Base-by-base conservation (phyloP, 2,888 invertebrate species). In the Scaptomyza reducta region DNA sequence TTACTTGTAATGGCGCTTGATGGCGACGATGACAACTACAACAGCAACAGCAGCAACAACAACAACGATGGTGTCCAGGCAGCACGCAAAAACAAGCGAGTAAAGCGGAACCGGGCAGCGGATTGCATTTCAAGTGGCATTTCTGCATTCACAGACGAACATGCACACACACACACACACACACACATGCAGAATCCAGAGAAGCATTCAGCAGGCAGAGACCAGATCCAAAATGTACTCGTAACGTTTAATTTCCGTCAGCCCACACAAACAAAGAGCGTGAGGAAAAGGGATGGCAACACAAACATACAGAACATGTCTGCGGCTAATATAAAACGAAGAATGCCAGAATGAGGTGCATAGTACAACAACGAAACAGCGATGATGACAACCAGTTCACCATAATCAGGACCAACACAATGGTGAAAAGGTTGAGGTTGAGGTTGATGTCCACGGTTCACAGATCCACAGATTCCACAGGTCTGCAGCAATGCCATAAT, bases 211-310 rank as follows among this genome's bases (percentile, higher is more conserved):
- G 22, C 22, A 22, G 22, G 38, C 70, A 46, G 53, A 18, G 33
- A 33, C 50, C 70, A 68, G 62, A 72, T 81, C 63, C 79, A 27
- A 59, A 71, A 86, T 88, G 88, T 70, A 55, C 72, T 83, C 83
- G 84, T 88, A 88, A 77, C 88, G 76, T 88, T 84, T 84, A 88
- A 84, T 84, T 88, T 84, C 88, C 88, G 84, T 75, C 70, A 77
- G 65, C 77, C 42, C 41, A 55, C 53, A 59, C 33, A 50, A 42
- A 47, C 51, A 51, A 16, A 38, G 53, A 9, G 27, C 10, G 41
- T n/a, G 14, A 11, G 18, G 13, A 13, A 31, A 9, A 16, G 35
- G 14, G 25, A 47, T 18, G 27, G 38, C 6, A 59, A 33, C 35
- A 57, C 56, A 50, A 40, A 44, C 56, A 16, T 10, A 10, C 31